Evolutionary conservation across 1,140 invertebrate species (phyloP), one percentile per base, ranked within the genome.

Genomic region (Macrocentrus cingulum): DNA sequence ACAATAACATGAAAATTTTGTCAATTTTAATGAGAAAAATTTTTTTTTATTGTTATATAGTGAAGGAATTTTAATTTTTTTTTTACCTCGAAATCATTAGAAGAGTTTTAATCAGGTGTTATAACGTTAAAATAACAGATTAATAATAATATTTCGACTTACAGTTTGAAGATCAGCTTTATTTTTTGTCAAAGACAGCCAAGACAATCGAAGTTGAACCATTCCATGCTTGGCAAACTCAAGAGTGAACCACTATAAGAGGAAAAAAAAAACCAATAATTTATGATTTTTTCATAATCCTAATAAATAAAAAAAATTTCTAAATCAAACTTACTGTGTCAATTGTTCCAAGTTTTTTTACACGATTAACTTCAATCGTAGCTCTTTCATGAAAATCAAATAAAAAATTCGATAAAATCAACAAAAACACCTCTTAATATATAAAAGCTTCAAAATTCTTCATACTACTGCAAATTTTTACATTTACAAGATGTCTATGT

Each of bases 141-240:
- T n/a, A n/a, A n/a, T n/a, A n/a, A n/a, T n/a, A n/a, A n/a, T n/a
- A n/a, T 29, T 32, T 36, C 11, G 13, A 29, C 83, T 84, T 83
- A 92, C 91, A 45, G 85, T 82, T 72, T 88, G 85, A 1, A 97
- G 79, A 74, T 92, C 89, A 25, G 77, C 72, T 13, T 85, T 74
- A 74, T 91, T 84, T 23, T 85, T 83, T 13, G 88, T 88, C 25
- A 97, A 81, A 56, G 86, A 85, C 49, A 97, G 84, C 95, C 95
- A 98, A 2, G 87, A 88, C 18, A 96, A 79, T 56, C 91, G 85
- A 22, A 98, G 68, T 75, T 97, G 92, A 1, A 98, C 84, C 81
- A 92, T 88, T 29, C 96, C 96, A 70, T 93, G 92, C 78, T 95
- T 95, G 2, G 92, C 94, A 80, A 95, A 89, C 76, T 97, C 94